Percentiles rank a stretch among this genome's conserved stretches.
phyloP scores from a whole-genome alignment of 2,888 invertebrate genomes.

The Coelogynopora nodosa region DNA sequence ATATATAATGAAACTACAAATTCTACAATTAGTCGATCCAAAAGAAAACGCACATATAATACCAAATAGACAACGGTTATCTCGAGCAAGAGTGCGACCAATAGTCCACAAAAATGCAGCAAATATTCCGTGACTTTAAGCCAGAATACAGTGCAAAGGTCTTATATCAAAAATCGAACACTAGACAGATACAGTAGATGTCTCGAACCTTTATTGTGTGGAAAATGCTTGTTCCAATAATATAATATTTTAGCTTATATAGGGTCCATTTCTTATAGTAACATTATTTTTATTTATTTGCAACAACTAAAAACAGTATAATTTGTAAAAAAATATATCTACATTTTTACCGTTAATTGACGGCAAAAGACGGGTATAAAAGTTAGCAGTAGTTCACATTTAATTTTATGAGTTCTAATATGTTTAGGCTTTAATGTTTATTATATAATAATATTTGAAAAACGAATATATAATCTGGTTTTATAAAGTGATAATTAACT shows the following conservation, averaged over 20 bases:
- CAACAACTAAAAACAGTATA: neutral
- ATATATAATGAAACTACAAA: neutral
- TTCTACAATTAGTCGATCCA: conserved; percentile 4
- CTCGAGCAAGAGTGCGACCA: neutral
- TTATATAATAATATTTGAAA: too few species aligned
- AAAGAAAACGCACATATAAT: conserved; percentile 1
- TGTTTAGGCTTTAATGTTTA: too few species aligned
- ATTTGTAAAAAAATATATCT: neutral
- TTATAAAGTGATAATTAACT: too few species aligned
- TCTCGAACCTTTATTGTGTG: conserved; percentile 14
- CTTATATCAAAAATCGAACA: conserved; percentile 23
- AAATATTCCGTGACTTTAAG: conserved; percentile 14
- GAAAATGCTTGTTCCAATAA: conserved; percentile 17
- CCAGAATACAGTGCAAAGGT: conserved; percentile 20
- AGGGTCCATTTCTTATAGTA: too few species aligned
- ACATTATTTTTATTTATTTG: too few species aligned
- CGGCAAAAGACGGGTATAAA: neutral
- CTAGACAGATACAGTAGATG: neutral
- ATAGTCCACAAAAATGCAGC: conserved; percentile 12
- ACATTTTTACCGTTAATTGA: neutral
- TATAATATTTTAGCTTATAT: conserved; percentile 12
- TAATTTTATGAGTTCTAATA: neutral
- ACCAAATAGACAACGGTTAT: neutral
- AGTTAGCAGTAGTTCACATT: neutral
- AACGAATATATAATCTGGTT: too few species aligned